phyloP scores from a whole-genome alignment of 2,113 vertebrate genomes.

The Catagonus wagneri region DNA sequence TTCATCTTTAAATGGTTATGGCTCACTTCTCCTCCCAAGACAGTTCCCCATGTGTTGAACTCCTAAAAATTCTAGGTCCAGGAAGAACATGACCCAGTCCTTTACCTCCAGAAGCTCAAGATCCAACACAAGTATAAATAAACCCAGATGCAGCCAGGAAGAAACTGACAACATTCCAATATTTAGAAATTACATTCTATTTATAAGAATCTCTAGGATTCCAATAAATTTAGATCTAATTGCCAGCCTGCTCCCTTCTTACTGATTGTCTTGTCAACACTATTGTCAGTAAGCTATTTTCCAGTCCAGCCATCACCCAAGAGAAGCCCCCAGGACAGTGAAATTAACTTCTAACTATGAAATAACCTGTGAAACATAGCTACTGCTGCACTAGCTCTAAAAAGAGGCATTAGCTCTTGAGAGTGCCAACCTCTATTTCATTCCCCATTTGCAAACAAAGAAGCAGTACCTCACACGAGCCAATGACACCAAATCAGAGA shows the following conservation, averaged over 20 bases:
- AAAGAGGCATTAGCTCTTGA: background rate
- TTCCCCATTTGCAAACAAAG: background rate
- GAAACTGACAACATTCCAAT: background rate
- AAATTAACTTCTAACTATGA: background rate
- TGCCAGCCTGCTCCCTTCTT: background rate
- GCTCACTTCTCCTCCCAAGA: background rate
- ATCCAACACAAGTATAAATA: background rate
- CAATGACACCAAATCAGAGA: background rate
- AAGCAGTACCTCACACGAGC: background rate
- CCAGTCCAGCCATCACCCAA: background rate
- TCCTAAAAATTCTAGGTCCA: background rate
- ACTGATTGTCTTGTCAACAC: background rate
- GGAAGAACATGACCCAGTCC: background rate
- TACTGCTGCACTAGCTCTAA: background rate
- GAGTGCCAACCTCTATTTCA: background rate
- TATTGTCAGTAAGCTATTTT: conserved; percentile 13
- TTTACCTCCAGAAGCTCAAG: background rate
- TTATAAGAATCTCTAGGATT: conserved; percentile 23
- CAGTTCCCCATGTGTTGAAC: background rate
- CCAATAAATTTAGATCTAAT: conserved; percentile 20
- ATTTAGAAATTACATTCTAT: background rate
- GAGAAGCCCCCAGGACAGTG: background rate
- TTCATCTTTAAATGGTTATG: background rate
- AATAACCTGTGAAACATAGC: background rate
- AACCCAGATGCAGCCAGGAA: background rate